Percentiles rank a stretch among this genome's conserved stretches.
These are phyloP conservation scores for Microplitis manilae DNA, from an alignment of 2,888 invertebrate genomes.

Conservation along the genomic window DNA sequence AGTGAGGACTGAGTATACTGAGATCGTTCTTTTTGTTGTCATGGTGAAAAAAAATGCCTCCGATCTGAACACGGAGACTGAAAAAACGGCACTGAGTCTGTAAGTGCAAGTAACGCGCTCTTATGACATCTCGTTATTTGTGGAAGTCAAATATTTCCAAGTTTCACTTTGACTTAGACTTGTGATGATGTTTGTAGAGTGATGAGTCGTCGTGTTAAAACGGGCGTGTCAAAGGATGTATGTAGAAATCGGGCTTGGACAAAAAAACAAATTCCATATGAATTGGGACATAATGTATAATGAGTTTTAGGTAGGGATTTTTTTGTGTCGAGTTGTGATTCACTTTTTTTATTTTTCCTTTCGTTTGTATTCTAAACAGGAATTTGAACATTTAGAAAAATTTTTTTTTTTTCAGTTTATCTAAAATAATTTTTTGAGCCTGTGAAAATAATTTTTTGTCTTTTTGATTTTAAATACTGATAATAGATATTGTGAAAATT, in stretches of 20 bases:
- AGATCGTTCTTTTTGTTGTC: background rate
- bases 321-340: background rate
- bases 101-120: constrained; percentile 50
- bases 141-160: constrained; percentile 60
- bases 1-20: background rate
- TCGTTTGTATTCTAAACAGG: background rate
- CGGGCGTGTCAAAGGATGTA: constrained; percentile 62
- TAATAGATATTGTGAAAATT: too few species aligned
- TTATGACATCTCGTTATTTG: constrained; percentile 60
- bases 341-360: constrained; percentile 12
- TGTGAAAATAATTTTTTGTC: too few species aligned
- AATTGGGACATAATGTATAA: constrained; percentile 34
- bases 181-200: constrained; percentile 56
- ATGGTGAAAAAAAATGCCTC: background rate
- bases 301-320: constrained; percentile 11
- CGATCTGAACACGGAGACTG: constrained; percentile 22
- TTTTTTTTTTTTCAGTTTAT: too few species aligned
- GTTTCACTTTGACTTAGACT: constrained; percentile 35
- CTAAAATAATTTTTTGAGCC: too few species aligned
- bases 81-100: constrained; percentile 54
- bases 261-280: constrained; percentile 43
- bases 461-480: too few species aligned
- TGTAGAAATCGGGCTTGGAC: constrained; percentile 60
- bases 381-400: too few species aligned
- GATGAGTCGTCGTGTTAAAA: constrained; percentile 45